Base-by-base conservation (phyloP, 2,113 vertebrate genomes). In the Chionodraco myersi region DNA sequence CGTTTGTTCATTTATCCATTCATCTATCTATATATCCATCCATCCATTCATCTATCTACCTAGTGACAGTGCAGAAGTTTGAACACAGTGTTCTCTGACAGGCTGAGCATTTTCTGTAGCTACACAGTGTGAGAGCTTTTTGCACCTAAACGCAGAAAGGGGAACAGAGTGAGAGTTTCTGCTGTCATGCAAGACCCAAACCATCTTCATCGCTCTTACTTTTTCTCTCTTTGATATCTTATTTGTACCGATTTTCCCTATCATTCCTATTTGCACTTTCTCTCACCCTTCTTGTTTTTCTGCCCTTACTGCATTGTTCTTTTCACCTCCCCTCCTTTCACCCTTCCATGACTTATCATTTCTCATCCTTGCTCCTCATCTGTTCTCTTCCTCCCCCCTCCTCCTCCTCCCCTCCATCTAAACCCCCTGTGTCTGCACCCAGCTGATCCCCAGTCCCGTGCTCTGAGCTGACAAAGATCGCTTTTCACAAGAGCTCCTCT, bases 401-500 rank as follows among this genome's bases (percentile, higher is more conserved):
- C 26, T 26, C 26, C 18, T 23, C 10, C 14, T 34, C 51, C 41
- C 41, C 44, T 63, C 45, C 61, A 12, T 78, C 70, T 14, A 58
- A 71, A 79, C 84, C 88, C 62, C 84, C 83, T 83, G 82, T 87
- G 58, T 82, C 75, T 89, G 82, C 80, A 69, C 76, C 83, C 86
- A 86, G 85, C 91, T 92, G 87, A 86, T 88, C 87, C 78, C 69
- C 36, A 23, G 83, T 86, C 86, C 89, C 47, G 83, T 85, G 84
- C 79, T 86, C 81, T 26, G 36, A 60, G 72, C 83, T 77, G 89
- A 94, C 90, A 94, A 92, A 91, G 91, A 91, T 89, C 72, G 79
- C 77, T 91, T 92, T 95, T 94, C 93, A 94, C 68, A 51, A 83
- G 68, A 63, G 84, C 76, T 70, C 84, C 74, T n/a, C 63, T 41